Evolutionary conservation across 2,797 vertebrate genomes (phyloP), one percentile per base, ranked within the genome.

Genomic region (Spondyliosoma cantharus): DNA sequence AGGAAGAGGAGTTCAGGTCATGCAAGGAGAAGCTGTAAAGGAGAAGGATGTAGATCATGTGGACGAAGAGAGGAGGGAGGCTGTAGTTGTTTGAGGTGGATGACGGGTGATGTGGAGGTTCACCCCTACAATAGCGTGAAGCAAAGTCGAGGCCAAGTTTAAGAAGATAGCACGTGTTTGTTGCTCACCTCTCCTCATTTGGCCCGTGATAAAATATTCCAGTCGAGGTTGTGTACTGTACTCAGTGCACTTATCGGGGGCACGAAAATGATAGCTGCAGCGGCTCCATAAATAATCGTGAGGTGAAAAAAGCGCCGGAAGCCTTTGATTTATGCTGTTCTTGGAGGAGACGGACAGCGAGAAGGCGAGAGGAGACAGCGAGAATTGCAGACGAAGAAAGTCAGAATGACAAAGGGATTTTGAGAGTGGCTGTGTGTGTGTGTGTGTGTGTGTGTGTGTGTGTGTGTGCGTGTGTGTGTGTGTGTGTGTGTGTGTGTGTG

Each of bases 231-330:
- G 78, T 82, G 77, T 86, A 83, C 78, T 86, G 75, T 80, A 77
- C 71, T 88, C 78, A 69, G 74, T 61, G 71, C 68, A 80, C 83
- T 86, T 90, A 89, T 89, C 84, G 46, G 78, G 62, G 79, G 58
- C 72, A 77, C 78, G 63, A 32, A 87, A 90, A 79, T 78, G 80
- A 90, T 89, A 80, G 85, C 75, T 61, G 52, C 78, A 74, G 67
- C 82, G 66, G 63, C 82, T 77, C 73, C 85, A 90, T 90, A 86
- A 89, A 90, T 91, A 91, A 90, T 74, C 7, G n/a, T 43, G 7
- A 64, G 81, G 79, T 84, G 75, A 87, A 81, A 81, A 86, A 81
- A 71, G 72, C 42, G 7, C 59, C 8, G 7, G 63, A 78, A 69
- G 59, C 25, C 52, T 82, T 69, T 81, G 78, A 90, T 92, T 87